These are phyloP conservation scores for Melanogrammus aeglefinus DNA, from an alignment of 2,797 vertebrate species.

Conservation along the genomic window DNA sequence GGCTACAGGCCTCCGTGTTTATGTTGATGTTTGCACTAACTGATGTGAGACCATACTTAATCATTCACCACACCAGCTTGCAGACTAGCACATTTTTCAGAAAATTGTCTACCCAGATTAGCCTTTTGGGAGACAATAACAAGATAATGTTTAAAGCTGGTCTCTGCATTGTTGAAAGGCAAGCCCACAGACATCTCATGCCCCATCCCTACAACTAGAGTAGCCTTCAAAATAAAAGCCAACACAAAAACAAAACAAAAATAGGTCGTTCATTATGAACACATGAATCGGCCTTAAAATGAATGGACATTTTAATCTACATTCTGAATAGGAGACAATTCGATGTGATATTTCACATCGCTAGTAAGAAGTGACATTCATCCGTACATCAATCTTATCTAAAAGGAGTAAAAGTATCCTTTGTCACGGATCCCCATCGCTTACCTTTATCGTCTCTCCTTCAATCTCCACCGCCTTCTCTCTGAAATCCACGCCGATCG, in stretches of 20 bases:
- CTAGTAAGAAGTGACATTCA: neutral
- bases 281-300: neutral
- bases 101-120: neutral
- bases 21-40: neutral
- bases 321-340: neutral
- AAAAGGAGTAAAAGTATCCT: neutral
- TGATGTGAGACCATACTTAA: neutral
- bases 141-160: neutral
- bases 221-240: constrained; percentile 1
- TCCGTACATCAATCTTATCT: neutral
- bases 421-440: constrained; percentile 12
- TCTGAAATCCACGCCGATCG: constrained; percentile 96
- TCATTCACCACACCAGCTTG: neutral
- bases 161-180: neutral
- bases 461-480: constrained; percentile 93
- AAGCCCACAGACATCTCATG: neutral
- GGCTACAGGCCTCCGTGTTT: neutral
- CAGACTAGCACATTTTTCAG: neutral
- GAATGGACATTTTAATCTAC: neutral
- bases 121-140: neutral
- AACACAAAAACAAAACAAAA: neutral
- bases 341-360: neutral
- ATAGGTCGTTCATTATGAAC: neutral
- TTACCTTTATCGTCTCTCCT: constrained; percentile 94
- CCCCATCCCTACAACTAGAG: neutral